These are phyloP conservation scores for Rhadina sibilatrix DNA, from an alignment of 2,113 vertebrate genomes.

Conservation along the genomic window DNA sequence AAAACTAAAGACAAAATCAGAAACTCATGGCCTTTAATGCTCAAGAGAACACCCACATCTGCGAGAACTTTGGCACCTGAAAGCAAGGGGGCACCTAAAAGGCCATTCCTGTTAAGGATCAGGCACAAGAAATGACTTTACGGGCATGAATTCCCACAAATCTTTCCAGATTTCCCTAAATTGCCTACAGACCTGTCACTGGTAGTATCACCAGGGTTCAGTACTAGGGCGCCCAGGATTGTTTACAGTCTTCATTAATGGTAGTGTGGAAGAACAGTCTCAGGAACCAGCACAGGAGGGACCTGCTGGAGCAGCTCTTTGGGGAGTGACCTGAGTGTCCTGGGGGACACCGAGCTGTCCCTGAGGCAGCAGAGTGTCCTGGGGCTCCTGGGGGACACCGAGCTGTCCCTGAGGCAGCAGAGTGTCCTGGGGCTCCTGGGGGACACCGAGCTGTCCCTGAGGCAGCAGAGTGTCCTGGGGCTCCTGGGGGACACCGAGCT, in stretches of 20 bases:
- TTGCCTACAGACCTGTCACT: neutral
- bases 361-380: neutral
- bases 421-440: neutral
- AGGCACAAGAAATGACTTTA: fast-evolving
- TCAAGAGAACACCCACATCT: neutral
- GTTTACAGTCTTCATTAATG: neutral
- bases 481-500: no score
- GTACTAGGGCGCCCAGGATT: neutral
- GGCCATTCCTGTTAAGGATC: no score
- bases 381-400: neutral
- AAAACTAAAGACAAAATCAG: neutral
- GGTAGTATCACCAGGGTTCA: neutral
- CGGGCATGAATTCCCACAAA: fast-evolving
- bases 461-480: no score
- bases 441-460: no score
- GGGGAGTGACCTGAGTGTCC: neutral
- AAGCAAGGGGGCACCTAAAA: neutral
- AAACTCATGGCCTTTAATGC: neutral
- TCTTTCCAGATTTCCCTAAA: neutral
- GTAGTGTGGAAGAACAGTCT: neutral
- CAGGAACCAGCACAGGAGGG: neutral
- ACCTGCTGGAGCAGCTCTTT: neutral
- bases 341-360: neutral
- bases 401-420: neutral
- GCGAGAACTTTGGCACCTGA: neutral